phyloP scores from a whole-genome alignment of 2,888 invertebrate genomes.

The Margaritifera margaritifera region DNA sequence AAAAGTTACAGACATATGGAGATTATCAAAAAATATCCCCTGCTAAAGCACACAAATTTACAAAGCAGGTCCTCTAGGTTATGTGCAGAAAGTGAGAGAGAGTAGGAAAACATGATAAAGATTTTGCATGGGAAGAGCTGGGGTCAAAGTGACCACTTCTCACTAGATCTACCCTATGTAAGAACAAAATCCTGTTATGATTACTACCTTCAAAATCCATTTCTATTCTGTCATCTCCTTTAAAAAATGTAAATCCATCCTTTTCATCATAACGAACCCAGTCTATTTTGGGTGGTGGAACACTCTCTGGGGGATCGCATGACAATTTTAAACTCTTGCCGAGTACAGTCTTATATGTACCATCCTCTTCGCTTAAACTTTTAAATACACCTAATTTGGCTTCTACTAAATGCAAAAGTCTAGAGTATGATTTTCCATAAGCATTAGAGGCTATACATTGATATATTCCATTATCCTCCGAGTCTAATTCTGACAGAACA shows the following conservation, averaged over 20 bases:
- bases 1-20: too few species aligned
- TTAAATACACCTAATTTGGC: constrained; percentile 74
- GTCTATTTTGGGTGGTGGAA: constrained; percentile 23
- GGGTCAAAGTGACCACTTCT: background rate
- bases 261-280: constrained; percentile 27
- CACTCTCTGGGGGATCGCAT: constrained; percentile 40
- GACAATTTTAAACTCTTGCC: constrained; percentile 23
- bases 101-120: background rate
- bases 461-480: constrained; percentile 91
- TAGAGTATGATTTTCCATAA: constrained; percentile 94
- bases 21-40: too few species aligned
- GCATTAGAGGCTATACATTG: constrained; percentile 95
- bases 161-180: background rate
- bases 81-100: too few species aligned
- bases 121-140: background rate
- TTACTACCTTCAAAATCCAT: constrained; percentile 84
- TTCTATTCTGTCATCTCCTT: constrained; percentile 86
- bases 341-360: constrained; percentile 13
- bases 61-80: too few species aligned
- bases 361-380: background rate
- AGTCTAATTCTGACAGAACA: constrained; percentile 37
- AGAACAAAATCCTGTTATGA: background rate
- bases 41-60: too few species aligned
- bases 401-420: constrained; percentile 94
- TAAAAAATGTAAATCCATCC: constrained; percentile 15